Evolutionary conservation across 2,113 vertebrate species (phyloP).

Genomic region (Smithornis capensis): DNA sequence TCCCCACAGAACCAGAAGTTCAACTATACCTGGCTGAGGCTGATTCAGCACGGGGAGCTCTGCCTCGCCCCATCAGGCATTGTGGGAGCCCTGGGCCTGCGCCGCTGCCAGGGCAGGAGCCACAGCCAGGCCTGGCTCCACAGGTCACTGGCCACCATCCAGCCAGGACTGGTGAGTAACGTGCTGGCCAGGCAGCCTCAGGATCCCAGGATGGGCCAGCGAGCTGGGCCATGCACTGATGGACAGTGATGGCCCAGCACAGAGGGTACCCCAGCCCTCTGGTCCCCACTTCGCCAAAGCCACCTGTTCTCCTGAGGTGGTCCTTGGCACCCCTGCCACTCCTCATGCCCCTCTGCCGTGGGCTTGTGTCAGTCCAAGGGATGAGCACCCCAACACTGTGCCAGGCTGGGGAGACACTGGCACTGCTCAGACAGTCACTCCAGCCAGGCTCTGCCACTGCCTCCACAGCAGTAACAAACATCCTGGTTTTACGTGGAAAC

Average conservation of each 20-base stretch:
- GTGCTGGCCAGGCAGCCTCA: fast-evolving
- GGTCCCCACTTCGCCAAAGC: neutral
- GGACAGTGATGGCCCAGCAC: too few relatives aligned
- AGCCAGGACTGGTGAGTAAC: constrained; percentile 75
- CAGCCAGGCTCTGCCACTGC: neutral
- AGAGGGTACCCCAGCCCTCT: too few relatives aligned
- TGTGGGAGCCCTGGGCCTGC: constrained; percentile 45
- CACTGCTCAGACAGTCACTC: fast-evolving
- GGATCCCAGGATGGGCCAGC: fast-evolving
- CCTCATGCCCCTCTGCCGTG: fast-evolving
- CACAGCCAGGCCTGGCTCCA: constrained; percentile 82
- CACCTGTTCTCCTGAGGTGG: fast-evolving
- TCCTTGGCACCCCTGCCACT: fast-evolving
- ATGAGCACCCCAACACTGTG: too few relatives aligned
- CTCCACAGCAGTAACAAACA: fast-evolving
- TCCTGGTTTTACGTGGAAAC: neutral
- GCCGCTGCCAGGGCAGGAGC: constrained; percentile 73
- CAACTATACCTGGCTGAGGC: constrained; percentile 93
- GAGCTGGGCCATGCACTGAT: neutral
- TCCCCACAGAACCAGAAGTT: constrained; percentile 83
- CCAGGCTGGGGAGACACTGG: neutral
- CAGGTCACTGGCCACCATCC: constrained; percentile 65
- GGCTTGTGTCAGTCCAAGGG: fast-evolving
- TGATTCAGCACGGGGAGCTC: constrained; percentile 77
- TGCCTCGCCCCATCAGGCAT: constrained; percentile 69